Base-by-base conservation (phyloP, 2,797 vertebrate species). In the Pipistrellus pipistrellus region DNA sequence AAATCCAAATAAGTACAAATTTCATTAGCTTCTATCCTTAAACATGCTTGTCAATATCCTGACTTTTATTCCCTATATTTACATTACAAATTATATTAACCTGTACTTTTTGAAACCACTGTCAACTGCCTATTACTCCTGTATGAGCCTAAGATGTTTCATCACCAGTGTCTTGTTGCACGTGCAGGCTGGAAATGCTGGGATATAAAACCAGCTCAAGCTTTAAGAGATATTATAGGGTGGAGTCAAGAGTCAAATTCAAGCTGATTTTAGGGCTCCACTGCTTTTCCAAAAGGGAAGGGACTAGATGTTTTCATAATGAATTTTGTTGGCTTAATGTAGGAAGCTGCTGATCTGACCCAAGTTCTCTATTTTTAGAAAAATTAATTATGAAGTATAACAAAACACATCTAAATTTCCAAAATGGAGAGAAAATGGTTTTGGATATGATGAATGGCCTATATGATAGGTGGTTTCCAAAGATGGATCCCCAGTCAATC, bases 331-430 rank as follows among this genome's bases (percentile, higher is more conserved):
- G 8, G 15, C 35, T 91, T 77, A 75, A 30, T 5, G 4, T 17
- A 84, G 73, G 51, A 69, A n/a, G 55, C 44, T 91, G 57, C 20
- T n/a, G 44, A 7, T 73, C 30, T 48, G 53, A 64, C 21, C 23
- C 51, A n/a, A 55, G 64, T 71, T 78, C 17, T 80, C 18, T 27
- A 15, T 84, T 59, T 84, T 41, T 38, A 62, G 12, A 9, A 75
- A 62, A 87, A 62, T n/a, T 38, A 80, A 87, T 10, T 84, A 10
- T 35, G 27, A 51, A 51, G 21, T 68, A 48, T 87, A 77, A 35
- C 9, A 71, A 91, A 90, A 82, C 30, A 62, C 41, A 69, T 88
- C 57, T 85, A 55, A 41, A 51, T 95, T 53, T 92, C 64, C 23
- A 14, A 72, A 90, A 66, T 53, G 71, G 13, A 12, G 55, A 77